phyloP scores from a whole-genome alignment of 2,113 vertebrate species.

The Spheniscus mendiculus region DNA sequence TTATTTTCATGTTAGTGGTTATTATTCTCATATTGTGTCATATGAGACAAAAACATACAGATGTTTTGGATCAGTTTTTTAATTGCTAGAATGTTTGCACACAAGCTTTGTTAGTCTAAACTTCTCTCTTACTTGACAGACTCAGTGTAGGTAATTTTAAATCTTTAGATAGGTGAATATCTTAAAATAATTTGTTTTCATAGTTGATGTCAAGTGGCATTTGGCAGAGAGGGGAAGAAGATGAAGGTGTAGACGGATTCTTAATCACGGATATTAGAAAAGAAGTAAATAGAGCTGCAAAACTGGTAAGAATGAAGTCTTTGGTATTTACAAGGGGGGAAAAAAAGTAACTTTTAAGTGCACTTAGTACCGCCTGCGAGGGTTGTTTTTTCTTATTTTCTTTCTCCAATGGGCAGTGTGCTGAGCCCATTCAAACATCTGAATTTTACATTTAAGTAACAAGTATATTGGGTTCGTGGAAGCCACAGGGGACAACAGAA shows the following conservation, averaged over 20 bases:
- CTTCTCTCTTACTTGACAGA: not conserved
- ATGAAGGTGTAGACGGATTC: constrained; percentile 92
- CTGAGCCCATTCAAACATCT: not conserved
- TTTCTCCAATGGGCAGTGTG: not conserved
- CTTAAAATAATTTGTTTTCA: constrained; percentile 53
- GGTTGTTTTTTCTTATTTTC: not conserved
- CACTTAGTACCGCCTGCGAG: not conserved
- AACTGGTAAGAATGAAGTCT: constrained; percentile 80
- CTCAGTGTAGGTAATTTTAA: not conserved
- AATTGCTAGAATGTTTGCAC: not conserved
- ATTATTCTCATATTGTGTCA: not conserved
- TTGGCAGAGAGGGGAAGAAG: constrained; percentile 90
- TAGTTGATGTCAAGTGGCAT: constrained; percentile 95
- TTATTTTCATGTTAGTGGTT: not conserved
- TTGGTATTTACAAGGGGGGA: not conserved
- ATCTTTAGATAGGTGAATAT: not conserved
- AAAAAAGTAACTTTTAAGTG: not conserved
- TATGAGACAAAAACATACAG: not conserved
- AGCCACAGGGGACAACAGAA: not conserved
- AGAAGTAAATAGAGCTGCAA: constrained; percentile 86
- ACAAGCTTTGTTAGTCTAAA: not conserved
- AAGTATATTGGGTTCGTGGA: not conserved
- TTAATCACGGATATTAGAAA: constrained; percentile 87
- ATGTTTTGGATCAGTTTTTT: not conserved
- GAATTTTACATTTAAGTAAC: not conserved